These are phyloP conservation scores for Ceratitis capitata DNA, from an alignment of 1,140 invertebrate genomes.

Conservation along the genomic window DNA sequence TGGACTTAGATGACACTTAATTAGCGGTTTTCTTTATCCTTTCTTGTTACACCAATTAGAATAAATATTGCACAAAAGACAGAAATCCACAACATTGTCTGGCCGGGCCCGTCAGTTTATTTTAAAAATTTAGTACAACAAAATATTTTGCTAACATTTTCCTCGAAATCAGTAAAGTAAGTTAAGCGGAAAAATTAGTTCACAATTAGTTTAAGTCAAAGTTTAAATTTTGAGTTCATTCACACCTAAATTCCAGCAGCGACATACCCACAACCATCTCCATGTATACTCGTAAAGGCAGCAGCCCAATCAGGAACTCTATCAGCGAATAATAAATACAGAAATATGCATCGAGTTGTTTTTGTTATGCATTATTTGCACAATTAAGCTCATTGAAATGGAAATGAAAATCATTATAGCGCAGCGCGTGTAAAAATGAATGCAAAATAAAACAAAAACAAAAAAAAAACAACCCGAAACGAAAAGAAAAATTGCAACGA, in stretches of 20 bases:
- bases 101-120: too few species aligned
- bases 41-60: too few species aligned
- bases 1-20: too few species aligned
- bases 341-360: too few species aligned
- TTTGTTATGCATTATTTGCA: not conserved
- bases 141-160: too few species aligned
- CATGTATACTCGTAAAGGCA: not conserved
- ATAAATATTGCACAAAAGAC: too few species aligned
- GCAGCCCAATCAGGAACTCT: not conserved
- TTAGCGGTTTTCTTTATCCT: too few species aligned
- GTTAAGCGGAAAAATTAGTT: too few species aligned
- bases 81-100: too few species aligned
- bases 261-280: not conserved
- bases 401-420: not conserved
- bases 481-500: not conserved
- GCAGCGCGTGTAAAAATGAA: not conserved
- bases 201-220: too few species aligned
- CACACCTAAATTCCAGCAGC: not conserved
- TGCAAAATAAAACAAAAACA: not conserved
- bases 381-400: constrained; percentile 33
- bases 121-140: too few species aligned
- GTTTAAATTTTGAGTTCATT: not conserved
- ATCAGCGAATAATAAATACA: constrained; percentile 14
- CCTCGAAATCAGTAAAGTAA: too few species aligned
- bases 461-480: not conserved